phyloP scores from a whole-genome alignment of 23 tunicate genomes.

The Aplidium turbinatum region DNA sequence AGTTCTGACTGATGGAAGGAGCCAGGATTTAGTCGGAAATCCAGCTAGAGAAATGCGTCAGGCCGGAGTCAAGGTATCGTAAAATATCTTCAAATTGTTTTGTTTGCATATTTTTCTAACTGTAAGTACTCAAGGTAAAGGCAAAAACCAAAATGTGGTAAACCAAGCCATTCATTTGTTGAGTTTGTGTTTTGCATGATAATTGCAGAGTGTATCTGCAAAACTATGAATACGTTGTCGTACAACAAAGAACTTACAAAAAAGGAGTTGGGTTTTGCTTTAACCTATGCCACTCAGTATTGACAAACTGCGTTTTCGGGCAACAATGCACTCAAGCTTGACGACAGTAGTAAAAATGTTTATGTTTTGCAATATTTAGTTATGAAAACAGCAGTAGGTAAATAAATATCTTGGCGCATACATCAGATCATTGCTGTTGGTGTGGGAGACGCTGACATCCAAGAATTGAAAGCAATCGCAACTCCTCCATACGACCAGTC shows the following conservation, averaged over 20 bases:
- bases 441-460: constrained; percentile 82
- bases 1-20: constrained; percentile 94
- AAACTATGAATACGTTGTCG: too few species aligned
- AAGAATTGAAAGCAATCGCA: constrained; percentile 75
- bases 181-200: too few species aligned
- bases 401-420: not conserved
- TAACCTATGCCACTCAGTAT: too few species aligned
- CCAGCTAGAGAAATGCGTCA: constrained; percentile 90
- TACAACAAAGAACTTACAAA: too few species aligned
- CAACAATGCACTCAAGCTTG: too few species aligned
- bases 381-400: not conserved
- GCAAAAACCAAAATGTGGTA: too few species aligned
- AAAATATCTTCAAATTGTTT: not conserved
- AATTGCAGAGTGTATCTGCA: too few species aligned
- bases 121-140: not conserved
- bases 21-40: constrained; percentile 92
- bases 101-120: not conserved
- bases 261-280: too few species aligned
- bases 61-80: constrained; percentile 83
- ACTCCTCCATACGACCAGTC: constrained; percentile 87
- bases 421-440: constrained; percentile 85
- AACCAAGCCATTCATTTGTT: too few species aligned
- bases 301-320: too few species aligned
- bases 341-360: too few species aligned
- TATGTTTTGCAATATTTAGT: too few species aligned